phyloP scores from a whole-genome alignment of 2,888 invertebrate genomes.

The Melanostoma scalare region DNA sequence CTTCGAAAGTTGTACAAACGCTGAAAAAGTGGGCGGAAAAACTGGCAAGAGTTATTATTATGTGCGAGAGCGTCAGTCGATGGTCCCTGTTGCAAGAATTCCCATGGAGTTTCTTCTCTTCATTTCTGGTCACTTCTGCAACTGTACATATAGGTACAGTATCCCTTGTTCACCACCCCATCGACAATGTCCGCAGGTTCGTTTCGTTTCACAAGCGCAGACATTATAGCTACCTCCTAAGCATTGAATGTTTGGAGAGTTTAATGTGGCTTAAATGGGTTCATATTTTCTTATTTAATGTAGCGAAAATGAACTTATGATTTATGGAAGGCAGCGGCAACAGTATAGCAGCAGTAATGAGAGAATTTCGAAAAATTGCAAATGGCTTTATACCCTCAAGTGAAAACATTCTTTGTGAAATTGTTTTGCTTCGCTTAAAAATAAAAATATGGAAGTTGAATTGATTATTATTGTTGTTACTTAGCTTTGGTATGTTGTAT shows the following conservation, averaged over 20 bases:
- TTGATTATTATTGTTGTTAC: background rate
- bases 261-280: constrained; percentile 80
- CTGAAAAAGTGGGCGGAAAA: constrained; percentile 67
- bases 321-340: constrained; percentile 77
- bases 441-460: constrained; percentile 7
- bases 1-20: constrained; percentile 17
- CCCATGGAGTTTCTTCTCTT: constrained; percentile 34
- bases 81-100: constrained; percentile 55
- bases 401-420: too few species aligned
- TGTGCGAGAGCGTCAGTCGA: constrained; percentile 63
- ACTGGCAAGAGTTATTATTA: constrained; percentile 76
- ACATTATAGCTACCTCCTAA: constrained; percentile 9
- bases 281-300: constrained; percentile 81
- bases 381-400: background rate
- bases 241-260: constrained; percentile 61
- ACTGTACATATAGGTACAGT: background rate
- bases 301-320: constrained; percentile 80
- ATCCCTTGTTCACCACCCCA: constrained; percentile 44
- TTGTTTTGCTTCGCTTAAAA: too few species aligned
- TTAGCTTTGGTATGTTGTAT: too few species aligned
- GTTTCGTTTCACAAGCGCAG: background rate
- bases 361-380: constrained; percentile 37
- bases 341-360: constrained; percentile 40
- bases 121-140: constrained; percentile 19
- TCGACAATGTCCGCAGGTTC: constrained; percentile 11